Conservation (phyloP, 2,888 invertebrate genomes). For the Plagodis pulveraria region DNA sequence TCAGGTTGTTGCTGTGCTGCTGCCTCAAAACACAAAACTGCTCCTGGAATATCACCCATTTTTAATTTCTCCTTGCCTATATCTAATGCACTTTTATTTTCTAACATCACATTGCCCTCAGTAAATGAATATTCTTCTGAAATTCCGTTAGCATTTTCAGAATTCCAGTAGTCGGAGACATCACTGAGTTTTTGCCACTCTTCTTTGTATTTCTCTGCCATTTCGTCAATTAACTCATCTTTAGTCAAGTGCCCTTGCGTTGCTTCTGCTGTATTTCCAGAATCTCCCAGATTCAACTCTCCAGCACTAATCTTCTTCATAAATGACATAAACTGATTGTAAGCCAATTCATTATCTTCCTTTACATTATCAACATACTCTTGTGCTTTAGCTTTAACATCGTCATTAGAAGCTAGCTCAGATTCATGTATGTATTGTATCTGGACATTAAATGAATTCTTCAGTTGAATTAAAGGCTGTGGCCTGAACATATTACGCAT, state of each 20-base stretch:
- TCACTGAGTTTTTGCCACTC: constrained; percentile 92
- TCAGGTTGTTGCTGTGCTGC: constrained; percentile 93
- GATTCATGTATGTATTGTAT: constrained; percentile 74
- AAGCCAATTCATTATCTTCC: constrained; percentile 88
- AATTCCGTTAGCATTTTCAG: constrained; percentile 77
- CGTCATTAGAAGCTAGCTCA: constrained; percentile 59
- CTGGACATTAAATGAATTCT: constrained; percentile 59
- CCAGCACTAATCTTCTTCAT: constrained; percentile 91
- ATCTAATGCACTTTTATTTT: constrained; percentile 91
- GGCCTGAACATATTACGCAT: constrained; percentile 55
- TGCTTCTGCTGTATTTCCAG: constrained; percentile 72
- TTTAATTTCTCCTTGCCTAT: constrained; percentile 93
- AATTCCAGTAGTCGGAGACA: constrained; percentile 88
- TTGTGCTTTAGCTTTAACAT: constrained; percentile 82
- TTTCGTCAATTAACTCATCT: constrained; percentile 75
- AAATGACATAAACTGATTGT: constrained; percentile 93
- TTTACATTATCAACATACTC: constrained; percentile 85
- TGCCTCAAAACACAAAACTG: constrained; percentile 98
- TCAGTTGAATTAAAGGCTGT: constrained; percentile 48
- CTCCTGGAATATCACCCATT: constrained; percentile 96
- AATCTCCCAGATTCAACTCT: constrained; percentile 83
- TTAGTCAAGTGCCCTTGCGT: constrained; percentile 68
- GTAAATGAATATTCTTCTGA: constrained; percentile 90
- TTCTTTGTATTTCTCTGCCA: constrained; percentile 87
- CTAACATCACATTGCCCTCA: constrained; percentile 94